Percentiles rank a stretch among this genome's conserved stretches.
phyloP scores from a whole-genome alignment of 2,888 invertebrate genomes.

The Lottia gigantea region DNA sequence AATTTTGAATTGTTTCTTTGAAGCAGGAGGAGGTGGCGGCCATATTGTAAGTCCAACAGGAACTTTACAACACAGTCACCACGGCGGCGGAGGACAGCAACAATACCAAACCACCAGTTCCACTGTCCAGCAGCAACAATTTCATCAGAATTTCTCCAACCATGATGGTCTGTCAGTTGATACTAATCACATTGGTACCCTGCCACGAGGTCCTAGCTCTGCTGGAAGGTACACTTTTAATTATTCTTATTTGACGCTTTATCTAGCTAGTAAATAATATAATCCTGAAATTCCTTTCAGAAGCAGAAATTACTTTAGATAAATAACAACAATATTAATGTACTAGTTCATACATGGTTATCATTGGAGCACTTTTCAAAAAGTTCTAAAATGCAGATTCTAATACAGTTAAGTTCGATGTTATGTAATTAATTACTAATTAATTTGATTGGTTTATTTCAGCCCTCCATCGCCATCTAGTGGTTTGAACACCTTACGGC shows the following conservation, averaged over 20 bases:
- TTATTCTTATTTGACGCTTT: neutral
- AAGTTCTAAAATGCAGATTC: too few species aligned
- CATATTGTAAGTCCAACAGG: conserved; percentile 31
- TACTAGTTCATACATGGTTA: too few species aligned
- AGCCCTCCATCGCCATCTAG: conserved; percentile 55
- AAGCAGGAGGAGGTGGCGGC: conserved; percentile 22
- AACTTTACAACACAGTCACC: conserved; percentile 32
- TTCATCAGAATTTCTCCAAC: conserved; percentile 22
- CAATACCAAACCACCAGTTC: conserved; percentile 32
- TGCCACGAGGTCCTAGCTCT: conserved; percentile 50
- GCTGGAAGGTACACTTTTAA: conserved; percentile 49
- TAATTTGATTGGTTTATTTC: conserved; percentile 20
- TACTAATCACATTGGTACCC: conserved; percentile 41
- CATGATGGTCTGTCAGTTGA: conserved; percentile 55
- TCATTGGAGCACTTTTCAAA: too few species aligned
- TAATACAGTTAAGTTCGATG: neutral
- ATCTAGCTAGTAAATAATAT: too few species aligned
- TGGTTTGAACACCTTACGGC: conserved; percentile 53
- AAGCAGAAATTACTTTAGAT: too few species aligned
- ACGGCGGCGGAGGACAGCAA: conserved; percentile 33
- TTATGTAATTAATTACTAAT: neutral
- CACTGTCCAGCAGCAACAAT: conserved; percentile 24
- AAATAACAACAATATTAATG: too few species aligned
- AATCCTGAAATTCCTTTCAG: too few species aligned
- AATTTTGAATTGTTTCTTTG: too few species aligned